Evolutionary conservation across 2,797 vertebrate genomes (phyloP), one percentile per base, ranked within the genome.

Genomic region (Semaprochilodus insignis): DNA sequence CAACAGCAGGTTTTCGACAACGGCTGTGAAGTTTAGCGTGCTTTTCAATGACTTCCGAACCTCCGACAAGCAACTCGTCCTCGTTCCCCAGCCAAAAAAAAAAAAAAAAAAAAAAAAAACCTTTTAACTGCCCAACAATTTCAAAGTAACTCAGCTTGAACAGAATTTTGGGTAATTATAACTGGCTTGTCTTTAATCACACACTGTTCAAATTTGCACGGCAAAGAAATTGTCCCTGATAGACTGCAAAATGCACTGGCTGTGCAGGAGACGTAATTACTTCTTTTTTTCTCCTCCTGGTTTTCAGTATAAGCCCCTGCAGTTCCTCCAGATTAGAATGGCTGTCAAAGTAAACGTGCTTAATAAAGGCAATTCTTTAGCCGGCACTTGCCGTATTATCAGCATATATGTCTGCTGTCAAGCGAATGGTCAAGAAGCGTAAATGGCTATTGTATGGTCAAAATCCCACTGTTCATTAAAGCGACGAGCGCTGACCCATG

Each of bases 111-210:
- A 67, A 69, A 21, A 67, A 67, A 44, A 21, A 10, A 34, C 34
- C 74, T 75, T 77, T 74, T 34, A 83, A 82, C 81, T 83, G 67
- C 62, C 21, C 74, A 40, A 78, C 59, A 48, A 59, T 82, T 85
- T 85, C 79, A 74, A 70, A 85, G 85, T 54, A 62, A 81, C 80
- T 60, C 72, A 60, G 54, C 74, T 66, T 70, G 81, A 87, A 79
- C 51, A 77, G 74, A 80, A 83, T 55, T 72, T 55, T 48, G 51
- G 74, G 77, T 85, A 77, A 82, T 82, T 63, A 82, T 81, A 79
- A 85, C 44, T 85, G 63, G 44, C 78, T 87, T 57, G 85, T 91
- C 90, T 83, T 85, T 83, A 83, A 86, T 87, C 72, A 73, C 71
- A 83, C 76, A 34, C 77, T 77, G 85, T 86, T 83, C 55, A 59